Evolutionary conservation across 1,140 invertebrate genomes (phyloP).

Genomic region (Reticulitermes speratus): DNA sequence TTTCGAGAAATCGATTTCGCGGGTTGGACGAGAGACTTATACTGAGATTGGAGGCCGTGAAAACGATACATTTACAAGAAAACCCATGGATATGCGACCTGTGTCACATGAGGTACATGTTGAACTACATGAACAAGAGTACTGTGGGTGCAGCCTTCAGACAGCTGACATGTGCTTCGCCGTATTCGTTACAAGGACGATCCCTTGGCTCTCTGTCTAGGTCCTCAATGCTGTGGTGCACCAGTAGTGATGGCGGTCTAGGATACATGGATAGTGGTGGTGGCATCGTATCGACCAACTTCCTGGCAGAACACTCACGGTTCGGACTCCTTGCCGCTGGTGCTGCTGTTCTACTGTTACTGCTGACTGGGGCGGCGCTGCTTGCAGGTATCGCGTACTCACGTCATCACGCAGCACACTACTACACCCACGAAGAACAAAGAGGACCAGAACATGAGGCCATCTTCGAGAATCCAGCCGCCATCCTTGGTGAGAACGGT

Average conservation of each 20-base stretch:
- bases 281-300: slow-evolving; percentile 35
- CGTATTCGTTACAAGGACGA: slow-evolving; percentile 52
- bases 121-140: slow-evolving; percentile 51
- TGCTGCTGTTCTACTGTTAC: slow-evolving; percentile 50
- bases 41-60: slow-evolving; percentile 51
- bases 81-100: slow-evolving; percentile 70
- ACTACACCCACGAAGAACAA: slow-evolving; percentile 72
- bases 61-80: slow-evolving; percentile 53
- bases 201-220: slow-evolving; percentile 50
- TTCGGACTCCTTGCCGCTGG: slow-evolving; percentile 58
- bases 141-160: slow-evolving; percentile 33
- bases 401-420: slow-evolving; percentile 63
- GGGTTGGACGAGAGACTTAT: slow-evolving; percentile 58
- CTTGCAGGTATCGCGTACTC: slow-evolving; percentile 57
- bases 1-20: slow-evolving; percentile 61
- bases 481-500: slow-evolving; percentile 38
- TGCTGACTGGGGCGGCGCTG: slow-evolving; percentile 53
- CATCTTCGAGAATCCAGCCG: slow-evolving; percentile 46
- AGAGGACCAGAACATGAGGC: slow-evolving; percentile 49
- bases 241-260: slow-evolving; percentile 40
- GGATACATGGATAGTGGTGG: slow-evolving; percentile 34
- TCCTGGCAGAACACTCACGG: slow-evolving; percentile 52
- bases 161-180: slow-evolving; percentile 53
- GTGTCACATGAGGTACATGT: slow-evolving; percentile 59
- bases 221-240: slow-evolving; percentile 55